Evolutionary conservation across 2,113 vertebrate species (phyloP).

Genomic region (Hemicordylus capensis): DNA sequence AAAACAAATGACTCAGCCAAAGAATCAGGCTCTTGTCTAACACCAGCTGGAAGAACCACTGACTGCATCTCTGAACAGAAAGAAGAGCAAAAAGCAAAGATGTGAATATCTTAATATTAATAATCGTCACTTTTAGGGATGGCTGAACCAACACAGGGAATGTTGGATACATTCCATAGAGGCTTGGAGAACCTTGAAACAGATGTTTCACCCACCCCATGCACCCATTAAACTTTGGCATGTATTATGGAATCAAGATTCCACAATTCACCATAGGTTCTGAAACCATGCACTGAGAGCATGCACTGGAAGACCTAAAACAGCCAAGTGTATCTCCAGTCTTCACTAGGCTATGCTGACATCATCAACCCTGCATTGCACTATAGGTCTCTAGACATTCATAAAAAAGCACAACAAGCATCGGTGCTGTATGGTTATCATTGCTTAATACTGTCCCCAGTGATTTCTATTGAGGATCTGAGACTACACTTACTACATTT

Average conservation of each 20-base stretch:
- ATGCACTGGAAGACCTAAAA: neutral
- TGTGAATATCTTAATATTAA: neutral
- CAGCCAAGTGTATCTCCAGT: neutral
- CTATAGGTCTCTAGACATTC: neutral
- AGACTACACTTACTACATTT: neutral
- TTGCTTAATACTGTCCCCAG: neutral
- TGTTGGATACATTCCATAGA: neutral
- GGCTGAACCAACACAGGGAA: too few relatives aligned
- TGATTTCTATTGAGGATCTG: neutral
- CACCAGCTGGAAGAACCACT: neutral
- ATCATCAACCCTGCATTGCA: neutral
- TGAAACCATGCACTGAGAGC: neutral
- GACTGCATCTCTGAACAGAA: neutral
- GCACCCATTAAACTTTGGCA: neutral
- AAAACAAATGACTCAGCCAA: neutral
- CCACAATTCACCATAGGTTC: neutral
- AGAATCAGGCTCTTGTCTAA: neutral
- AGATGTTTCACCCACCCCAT: neutral
- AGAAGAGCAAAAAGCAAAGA: neutral
- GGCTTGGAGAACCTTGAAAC: neutral
- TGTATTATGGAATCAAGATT: neutral
- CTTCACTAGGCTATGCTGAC: neutral
- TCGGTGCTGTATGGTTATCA: neutral
- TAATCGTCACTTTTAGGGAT: neutral
- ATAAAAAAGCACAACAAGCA: neutral